phyloP scores from a whole-genome alignment of 2,888 invertebrate genomes.

The Pharmacophagus antenor region DNA sequence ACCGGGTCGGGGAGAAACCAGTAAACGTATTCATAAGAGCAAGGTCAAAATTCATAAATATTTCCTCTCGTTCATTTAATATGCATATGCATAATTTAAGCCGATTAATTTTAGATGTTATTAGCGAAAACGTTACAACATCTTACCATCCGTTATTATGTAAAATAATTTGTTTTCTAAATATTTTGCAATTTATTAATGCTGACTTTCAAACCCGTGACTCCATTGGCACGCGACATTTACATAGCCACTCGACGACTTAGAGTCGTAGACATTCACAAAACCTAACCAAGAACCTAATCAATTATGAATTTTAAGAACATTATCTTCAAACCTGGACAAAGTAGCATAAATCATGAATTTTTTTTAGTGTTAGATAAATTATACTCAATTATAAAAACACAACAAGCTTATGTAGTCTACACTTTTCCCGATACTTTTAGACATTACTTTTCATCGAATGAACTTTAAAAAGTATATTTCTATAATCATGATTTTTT shows the following conservation, averaged over 20 bases:
- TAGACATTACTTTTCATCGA: neutral
- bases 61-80: slow-evolving; percentile 37
- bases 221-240: slow-evolving; percentile 76
- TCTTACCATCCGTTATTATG: slow-evolving; percentile 54
- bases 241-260: slow-evolving; percentile 58
- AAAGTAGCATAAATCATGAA: neutral
- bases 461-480: neutral
- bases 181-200: slow-evolving; percentile 66
- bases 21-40: slow-evolving; percentile 32
- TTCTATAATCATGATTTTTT: neutral
- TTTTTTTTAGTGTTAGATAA: neutral
- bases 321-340: neutral
- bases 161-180: slow-evolving; percentile 62
- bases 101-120: slow-evolving; percentile 37
- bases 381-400: too few species aligned
- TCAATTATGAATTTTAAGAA: slow-evolving; percentile 1
- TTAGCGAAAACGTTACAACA: slow-evolving; percentile 39
- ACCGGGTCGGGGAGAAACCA: slow-evolving; percentile 29
- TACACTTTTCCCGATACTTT: neutral
- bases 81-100: slow-evolving; percentile 30
- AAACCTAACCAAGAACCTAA: slow-evolving; percentile 2
- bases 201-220: slow-evolving; percentile 68
- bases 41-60: slow-evolving; percentile 38
- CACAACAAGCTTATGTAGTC: neutral
- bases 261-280: slow-evolving; percentile 37